phyloP scores from a whole-genome alignment of 2,113 vertebrate species.

The Phrynosoma platyrhinos region DNA sequence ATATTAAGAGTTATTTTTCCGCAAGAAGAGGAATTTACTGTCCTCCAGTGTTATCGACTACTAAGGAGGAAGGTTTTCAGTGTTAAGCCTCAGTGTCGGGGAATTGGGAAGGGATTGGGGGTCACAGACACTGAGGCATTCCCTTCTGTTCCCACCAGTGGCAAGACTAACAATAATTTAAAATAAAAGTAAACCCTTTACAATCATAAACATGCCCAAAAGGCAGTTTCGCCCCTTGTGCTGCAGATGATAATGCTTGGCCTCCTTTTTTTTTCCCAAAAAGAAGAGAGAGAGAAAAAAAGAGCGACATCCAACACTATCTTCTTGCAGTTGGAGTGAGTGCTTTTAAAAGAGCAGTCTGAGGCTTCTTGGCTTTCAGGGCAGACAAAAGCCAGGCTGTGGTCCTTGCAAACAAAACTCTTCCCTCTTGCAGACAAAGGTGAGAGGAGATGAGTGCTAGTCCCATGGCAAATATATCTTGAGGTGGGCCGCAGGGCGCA shows the following conservation, averaged over 20 bases:
- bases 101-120: neutral
- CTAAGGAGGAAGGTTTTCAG: neutral
- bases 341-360: neutral
- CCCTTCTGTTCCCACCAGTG: neutral
- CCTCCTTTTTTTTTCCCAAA: neutral
- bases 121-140: neutral
- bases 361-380: constrained; percentile 24
- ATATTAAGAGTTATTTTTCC: neutral
- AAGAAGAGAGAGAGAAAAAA: neutral
- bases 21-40: constrained; percentile 31
- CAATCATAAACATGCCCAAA: constrained; percentile 9
- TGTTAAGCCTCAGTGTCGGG: constrained; percentile 13
- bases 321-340: constrained; percentile 9
- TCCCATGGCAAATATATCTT: neutral
- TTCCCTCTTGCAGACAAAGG: neutral
- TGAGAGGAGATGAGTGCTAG: accelerated
- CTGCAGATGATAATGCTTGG: neutral
- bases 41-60: constrained; percentile 24
- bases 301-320: neutral
- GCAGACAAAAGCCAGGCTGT: constrained; percentile 22
- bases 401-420: constrained; percentile 21
- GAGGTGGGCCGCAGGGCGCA: neutral
- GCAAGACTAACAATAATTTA: constrained; percentile 15
- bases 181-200: constrained; percentile 32
- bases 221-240: neutral